These are phyloP conservation scores for Schizothorax lantsangensis DNA, from an alignment of 2,797 vertebrate species.

Conservation along the genomic window DNA sequence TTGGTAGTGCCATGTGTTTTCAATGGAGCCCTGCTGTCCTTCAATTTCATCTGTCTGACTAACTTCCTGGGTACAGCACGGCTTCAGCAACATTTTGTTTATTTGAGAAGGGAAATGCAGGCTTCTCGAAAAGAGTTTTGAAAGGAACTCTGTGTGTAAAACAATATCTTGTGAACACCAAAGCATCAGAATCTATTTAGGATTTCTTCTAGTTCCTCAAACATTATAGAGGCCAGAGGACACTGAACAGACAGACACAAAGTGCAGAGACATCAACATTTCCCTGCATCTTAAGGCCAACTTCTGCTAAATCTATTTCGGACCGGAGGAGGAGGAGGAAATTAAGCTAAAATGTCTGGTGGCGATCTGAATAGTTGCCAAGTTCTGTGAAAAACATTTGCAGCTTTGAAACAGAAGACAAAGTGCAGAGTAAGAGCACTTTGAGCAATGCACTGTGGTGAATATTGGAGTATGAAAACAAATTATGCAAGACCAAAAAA, in stretches of 20 bases:
- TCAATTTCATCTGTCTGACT: constrained; percentile 69
- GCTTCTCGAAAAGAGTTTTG: neutral
- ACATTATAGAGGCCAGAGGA: neutral
- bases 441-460: constrained; percentile 15
- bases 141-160: neutral
- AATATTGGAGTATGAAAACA: neutral
- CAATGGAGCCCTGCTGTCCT: constrained; percentile 70
- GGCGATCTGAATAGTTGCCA: constrained; percentile 26
- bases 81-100: constrained; percentile 50
- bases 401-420: constrained; percentile 32
- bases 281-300: constrained; percentile 30
- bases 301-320: constrained; percentile 50
- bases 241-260: neutral
- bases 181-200: neutral
- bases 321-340: constrained; percentile 38
- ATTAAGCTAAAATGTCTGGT: constrained; percentile 35
- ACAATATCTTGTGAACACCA: neutral
- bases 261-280: constrained; percentile 12
- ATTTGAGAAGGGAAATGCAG: neutral
- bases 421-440: constrained; percentile 15
- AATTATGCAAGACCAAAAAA: neutral
- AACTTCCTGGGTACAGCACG: constrained; percentile 58
- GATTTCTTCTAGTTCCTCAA: constrained; percentile 32
- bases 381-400: constrained; percentile 42
- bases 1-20: constrained; percentile 71